A percentile compares a stretch with the other conserved stretches of the same genome.
Evolutionary conservation across 2,797 vertebrate species (phyloP).

Genomic region (Notolabrus celidotus): DNA sequence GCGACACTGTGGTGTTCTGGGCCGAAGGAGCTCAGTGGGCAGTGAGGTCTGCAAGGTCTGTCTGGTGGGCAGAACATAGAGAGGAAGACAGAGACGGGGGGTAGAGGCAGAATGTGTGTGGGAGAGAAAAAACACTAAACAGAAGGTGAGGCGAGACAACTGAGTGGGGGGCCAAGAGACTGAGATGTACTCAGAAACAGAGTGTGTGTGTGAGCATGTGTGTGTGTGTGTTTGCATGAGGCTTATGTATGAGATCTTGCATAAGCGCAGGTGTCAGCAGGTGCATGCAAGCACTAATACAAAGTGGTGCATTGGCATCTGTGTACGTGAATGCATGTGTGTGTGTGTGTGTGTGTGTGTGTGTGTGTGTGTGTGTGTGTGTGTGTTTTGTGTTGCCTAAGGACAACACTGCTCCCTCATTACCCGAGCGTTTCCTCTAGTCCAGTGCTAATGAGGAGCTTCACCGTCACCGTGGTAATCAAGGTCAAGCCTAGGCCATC

Average conservation of each 20-base stretch:
- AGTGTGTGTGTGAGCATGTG: constrained; percentile 33
- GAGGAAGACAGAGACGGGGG: constrained; percentile 70
- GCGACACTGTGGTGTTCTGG: constrained; percentile 63
- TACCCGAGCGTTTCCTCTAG: constrained; percentile 81
- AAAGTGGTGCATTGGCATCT: constrained; percentile 72
- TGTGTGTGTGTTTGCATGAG: constrained; percentile 43
- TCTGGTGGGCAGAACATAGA: constrained; percentile 76
- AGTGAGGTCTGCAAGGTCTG: constrained; percentile 74
- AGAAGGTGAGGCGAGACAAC: constrained; percentile 83
- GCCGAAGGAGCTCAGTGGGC: constrained; percentile 65
- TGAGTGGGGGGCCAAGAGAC: constrained; percentile 80
- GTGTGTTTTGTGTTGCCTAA: constrained; percentile 56
- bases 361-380: constrained; percentile 46
- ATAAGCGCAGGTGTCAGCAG: constrained; percentile 83
- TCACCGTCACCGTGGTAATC: constrained; percentile 79
- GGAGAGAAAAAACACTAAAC: constrained; percentile 79
- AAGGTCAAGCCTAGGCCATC: constrained; percentile 84
- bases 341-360: constrained; percentile 47
- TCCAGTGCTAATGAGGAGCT: constrained; percentile 84
- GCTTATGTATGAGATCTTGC: constrained; percentile 75
- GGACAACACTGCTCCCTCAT: constrained; percentile 81
- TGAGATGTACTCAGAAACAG: constrained; percentile 66
- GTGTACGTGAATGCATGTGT: constrained; percentile 40
- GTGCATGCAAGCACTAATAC: constrained; percentile 73
- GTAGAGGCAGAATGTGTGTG: constrained; percentile 77